These are phyloP conservation scores for Trinectes maculatus DNA, from an alignment of 2,113 vertebrate genomes.

Conservation along the genomic window DNA sequence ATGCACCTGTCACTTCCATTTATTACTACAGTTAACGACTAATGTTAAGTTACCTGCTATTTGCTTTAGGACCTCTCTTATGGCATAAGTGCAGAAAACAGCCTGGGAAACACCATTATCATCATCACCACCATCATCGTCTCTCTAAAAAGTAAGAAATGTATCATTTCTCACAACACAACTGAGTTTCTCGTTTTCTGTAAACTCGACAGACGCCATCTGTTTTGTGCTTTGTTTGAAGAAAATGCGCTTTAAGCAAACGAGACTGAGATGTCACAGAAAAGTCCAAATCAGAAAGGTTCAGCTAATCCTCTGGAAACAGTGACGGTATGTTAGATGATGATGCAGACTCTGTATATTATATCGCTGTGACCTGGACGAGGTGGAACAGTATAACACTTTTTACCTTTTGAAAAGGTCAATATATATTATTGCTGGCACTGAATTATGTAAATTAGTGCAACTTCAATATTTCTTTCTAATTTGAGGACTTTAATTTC, in stretches of 20 bases:
- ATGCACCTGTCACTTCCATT: conserved; percentile 27
- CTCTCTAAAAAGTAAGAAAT: not conserved
- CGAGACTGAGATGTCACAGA: not conserved
- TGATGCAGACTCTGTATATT: not conserved
- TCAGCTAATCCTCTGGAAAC: conserved; percentile 1
- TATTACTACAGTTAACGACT: conserved; percentile 21
- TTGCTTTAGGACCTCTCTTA: conserved; percentile 11
- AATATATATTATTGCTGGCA: no score
- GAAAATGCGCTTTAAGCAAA: not conserved
- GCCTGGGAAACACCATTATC: not conserved
- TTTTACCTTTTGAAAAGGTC: no score
- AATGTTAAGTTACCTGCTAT: conserved; percentile 24
- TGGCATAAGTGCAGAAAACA: not conserved
- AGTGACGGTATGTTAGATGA: not conserved
- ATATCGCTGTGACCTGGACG: not conserved
- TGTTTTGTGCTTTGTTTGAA: conserved; percentile 1
- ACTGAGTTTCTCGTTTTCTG: not conserved
- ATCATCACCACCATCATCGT: not conserved
- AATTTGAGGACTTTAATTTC: no score
- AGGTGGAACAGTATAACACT: no score
- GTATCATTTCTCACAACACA: conserved; percentile 1
- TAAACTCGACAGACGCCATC: not conserved
- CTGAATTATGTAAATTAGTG: no score
- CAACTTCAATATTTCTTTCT: no score
- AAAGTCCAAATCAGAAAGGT: not conserved